Evolutionary conservation across 2,113 vertebrate species (phyloP).

Genomic region (Cyanoderma ruficeps): DNA sequence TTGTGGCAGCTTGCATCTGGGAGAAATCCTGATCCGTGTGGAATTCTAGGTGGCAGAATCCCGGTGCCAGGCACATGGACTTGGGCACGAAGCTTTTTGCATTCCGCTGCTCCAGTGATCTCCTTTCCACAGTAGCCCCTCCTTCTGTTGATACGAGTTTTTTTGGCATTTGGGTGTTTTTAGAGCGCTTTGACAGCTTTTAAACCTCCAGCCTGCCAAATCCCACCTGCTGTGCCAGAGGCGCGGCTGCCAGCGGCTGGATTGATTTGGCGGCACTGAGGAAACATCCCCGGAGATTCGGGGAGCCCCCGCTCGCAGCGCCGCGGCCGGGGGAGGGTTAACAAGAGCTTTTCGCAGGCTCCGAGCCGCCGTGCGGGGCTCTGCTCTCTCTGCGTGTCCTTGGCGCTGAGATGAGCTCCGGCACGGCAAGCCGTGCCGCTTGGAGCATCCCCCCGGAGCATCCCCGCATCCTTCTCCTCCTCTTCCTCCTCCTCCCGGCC

Average conservation of each 20-base stretch:
- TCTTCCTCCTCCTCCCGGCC: background rate
- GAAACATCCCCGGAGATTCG: background rate
- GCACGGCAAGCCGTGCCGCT: background rate
- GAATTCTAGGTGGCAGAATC: too few species aligned
- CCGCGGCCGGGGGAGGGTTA: slow-evolving; percentile 46
- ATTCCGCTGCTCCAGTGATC: background rate
- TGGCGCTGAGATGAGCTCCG: background rate
- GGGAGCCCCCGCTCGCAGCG: background rate
- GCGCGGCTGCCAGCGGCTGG: background rate
- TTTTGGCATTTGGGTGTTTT: background rate
- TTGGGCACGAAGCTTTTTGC: background rate
- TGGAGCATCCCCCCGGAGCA: background rate
- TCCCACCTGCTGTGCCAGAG: background rate
- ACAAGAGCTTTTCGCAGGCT: background rate
- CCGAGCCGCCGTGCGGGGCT: background rate
- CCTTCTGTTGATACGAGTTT: background rate
- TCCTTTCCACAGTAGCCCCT: background rate
- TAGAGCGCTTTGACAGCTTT: background rate
- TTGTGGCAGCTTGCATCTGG: too few species aligned
- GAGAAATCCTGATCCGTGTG: too few species aligned
- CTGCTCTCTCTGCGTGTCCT: background rate
- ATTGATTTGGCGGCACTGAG: background rate
- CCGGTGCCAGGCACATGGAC: too few species aligned
- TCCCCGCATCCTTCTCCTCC: background rate
- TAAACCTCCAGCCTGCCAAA: background rate